Evolutionary conservation across 2,888 invertebrate species (phyloP).

Genomic region (Rhabditophanes sp.): DNA sequence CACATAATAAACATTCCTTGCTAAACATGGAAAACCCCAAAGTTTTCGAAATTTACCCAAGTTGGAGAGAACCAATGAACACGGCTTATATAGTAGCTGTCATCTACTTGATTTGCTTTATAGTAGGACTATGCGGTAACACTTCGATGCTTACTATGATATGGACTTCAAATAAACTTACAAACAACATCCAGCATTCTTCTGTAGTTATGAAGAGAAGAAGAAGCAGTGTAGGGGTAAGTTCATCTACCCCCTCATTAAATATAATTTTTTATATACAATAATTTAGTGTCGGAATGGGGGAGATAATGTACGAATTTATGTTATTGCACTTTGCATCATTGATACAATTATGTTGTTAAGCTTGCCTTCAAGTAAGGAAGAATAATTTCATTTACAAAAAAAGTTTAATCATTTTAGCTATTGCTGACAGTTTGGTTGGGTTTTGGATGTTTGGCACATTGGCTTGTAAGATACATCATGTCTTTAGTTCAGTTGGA

Average conservation of each 20-base stretch:
- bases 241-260: too few species aligned
- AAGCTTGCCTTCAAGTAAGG: slow-evolving; percentile 13
- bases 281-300: too few species aligned
- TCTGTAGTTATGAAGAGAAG: too few species aligned
- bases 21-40: too few species aligned
- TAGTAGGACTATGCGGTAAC: slow-evolving; percentile 18
- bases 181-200: too few species aligned
- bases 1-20: too few species aligned
- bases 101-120: slow-evolving; percentile 13
- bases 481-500: slow-evolving; percentile 11
- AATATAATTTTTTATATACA: too few species aligned
- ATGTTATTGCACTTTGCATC: slow-evolving; percentile 10
- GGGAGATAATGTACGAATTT: too few species aligned
- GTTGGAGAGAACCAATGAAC: slow-evolving; percentile 11
- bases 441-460: slow-evolving; percentile 19
- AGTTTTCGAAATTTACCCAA: slow-evolving; percentile 11
- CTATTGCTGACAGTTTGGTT: slow-evolving; percentile 14
- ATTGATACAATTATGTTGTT: slow-evolving; percentile 14
- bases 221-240: too few species aligned
- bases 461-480: slow-evolving; percentile 13
- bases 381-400: too few species aligned
- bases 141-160: slow-evolving; percentile 16
- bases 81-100: slow-evolving; percentile 11
- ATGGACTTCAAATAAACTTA: slow-evolving; percentile 13
- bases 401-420: too few species aligned